phyloP scores from a whole-genome alignment of 2,113 vertebrate genomes.

The Irena cyanogastra region DNA sequence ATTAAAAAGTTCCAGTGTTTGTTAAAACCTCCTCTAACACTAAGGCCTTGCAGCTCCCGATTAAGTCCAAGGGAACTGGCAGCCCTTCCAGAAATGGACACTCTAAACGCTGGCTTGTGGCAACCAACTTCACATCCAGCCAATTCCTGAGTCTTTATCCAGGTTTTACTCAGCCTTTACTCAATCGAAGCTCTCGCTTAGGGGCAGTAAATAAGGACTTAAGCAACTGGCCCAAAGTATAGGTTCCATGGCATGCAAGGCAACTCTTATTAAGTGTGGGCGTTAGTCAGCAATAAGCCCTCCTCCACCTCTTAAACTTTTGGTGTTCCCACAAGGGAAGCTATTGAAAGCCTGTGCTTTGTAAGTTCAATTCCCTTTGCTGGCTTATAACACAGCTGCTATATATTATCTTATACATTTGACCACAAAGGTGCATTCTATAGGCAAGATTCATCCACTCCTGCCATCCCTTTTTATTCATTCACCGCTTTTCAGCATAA shows the following conservation, averaged over 20 bases:
- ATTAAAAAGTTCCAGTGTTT: not conserved
- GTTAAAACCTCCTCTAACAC: not conserved
- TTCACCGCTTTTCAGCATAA: slow-evolving; percentile 71
- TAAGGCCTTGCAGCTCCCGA: not conserved
- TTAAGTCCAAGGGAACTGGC: not conserved
- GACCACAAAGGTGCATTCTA: slow-evolving; percentile 75
- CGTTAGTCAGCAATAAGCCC: slow-evolving; percentile 51
- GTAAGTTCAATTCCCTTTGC: slow-evolving; percentile 65
- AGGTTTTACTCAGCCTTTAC: slow-evolving; percentile 46
- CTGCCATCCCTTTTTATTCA: slow-evolving; percentile 67
- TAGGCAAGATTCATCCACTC: slow-evolving; percentile 73
- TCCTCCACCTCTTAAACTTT: slow-evolving; percentile 66
- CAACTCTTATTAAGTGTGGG: slow-evolving; percentile 36
- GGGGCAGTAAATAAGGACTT: slow-evolving; percentile 46
- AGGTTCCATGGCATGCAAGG: slow-evolving; percentile 37
- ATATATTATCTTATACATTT: slow-evolving; percentile 75
- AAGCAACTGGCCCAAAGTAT: slow-evolving; percentile 14
- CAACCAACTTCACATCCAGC: not conserved
- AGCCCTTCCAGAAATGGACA: not conserved
- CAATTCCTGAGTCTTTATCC: not conserved
- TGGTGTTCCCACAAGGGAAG: slow-evolving; percentile 69
- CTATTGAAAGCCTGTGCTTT: slow-evolving; percentile 64
- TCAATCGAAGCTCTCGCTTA: slow-evolving; percentile 25
- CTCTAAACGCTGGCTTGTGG: not conserved
- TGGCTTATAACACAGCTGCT: slow-evolving; percentile 73